phyloP scores from a whole-genome alignment of 1,140 invertebrate species.

The Gerris buenoi region DNA sequence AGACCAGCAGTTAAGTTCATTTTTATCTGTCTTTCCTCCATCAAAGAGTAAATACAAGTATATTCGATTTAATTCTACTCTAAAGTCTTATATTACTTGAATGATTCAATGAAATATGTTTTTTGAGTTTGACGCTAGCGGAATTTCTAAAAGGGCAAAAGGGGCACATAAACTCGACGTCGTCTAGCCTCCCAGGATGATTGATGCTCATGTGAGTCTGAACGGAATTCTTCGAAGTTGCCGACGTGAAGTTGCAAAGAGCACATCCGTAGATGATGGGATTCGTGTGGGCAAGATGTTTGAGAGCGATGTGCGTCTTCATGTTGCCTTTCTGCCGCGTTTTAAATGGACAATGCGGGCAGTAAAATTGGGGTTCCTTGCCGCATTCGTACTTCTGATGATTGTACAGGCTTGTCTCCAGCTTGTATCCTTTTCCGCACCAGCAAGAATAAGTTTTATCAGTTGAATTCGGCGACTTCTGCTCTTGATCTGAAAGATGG shows the following conservation, averaged over 20 bases:
- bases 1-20: no score
- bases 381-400: not conserved
- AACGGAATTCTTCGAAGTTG: not conserved
- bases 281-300: not conserved
- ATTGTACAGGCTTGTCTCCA: not conserved
- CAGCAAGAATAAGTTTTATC: not conserved
- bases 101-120: not conserved
- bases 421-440: not conserved
- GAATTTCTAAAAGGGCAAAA: not conserved
- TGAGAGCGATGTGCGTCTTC: not conserved
- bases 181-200: not conserved
- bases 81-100: no score
- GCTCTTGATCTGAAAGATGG: not conserved
- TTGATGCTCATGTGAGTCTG: not conserved
- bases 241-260: not conserved
- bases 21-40: no score
- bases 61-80: no score
- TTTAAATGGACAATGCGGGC: not conserved
- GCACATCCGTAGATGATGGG: not conserved
- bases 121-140: not conserved
- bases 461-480: not conserved
- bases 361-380: not conserved
- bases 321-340: not conserved
- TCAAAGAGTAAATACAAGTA: no score
- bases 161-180: not conserved